Evolutionary conservation across 30 jellyfish, hydroid and myxozoan species (phyloP).

Genomic region (Aurelia aurita): DNA sequence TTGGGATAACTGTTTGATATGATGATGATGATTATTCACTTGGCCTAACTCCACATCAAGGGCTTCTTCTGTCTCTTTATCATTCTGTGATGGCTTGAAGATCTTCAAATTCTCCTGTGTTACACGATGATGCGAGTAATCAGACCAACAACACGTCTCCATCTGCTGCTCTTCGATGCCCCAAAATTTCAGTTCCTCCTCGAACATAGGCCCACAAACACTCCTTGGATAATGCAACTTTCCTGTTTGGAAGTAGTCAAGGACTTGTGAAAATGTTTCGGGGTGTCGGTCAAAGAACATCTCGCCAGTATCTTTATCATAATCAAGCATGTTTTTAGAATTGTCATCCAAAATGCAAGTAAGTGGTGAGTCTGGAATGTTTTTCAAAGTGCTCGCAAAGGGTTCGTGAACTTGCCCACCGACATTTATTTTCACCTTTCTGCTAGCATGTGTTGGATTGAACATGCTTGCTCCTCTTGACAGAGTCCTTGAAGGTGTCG

Average conservation of each 20-base stretch:
- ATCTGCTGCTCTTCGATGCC: constrained; percentile 96
- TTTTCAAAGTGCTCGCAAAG: constrained; percentile 77
- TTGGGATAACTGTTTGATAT: constrained; percentile 3
- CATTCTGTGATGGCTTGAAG: constrained; percentile 34
- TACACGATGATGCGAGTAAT: constrained; percentile 86
- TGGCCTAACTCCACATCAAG: constrained; percentile 52
- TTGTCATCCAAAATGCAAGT: constrained; percentile 84
- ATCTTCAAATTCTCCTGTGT: constrained; percentile 78
- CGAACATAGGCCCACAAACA: constrained; percentile 95
- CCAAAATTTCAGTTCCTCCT: constrained; percentile 93
- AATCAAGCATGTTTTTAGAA: constrained; percentile 63
- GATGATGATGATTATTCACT: background rate
- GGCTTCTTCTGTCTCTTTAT: background rate
- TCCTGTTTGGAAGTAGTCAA: constrained; percentile 94
- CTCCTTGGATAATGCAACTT: constrained; percentile 95
- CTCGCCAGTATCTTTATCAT: constrained; percentile 73
- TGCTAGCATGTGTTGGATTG: constrained; percentile 12
- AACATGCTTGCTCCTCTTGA: constrained; percentile 62
- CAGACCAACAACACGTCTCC: constrained; percentile 98
- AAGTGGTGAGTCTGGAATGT: constrained; percentile 95
- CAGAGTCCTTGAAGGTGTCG: constrained; percentile 2
- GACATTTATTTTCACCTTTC: constrained; percentile 74
- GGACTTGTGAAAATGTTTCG: constrained; percentile 80
- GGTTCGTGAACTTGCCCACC: constrained; percentile 92
- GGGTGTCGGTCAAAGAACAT: constrained; percentile 94